Base-by-base conservation (phyloP, 2,888 invertebrate species). In the Synergus umbraculus region DNA sequence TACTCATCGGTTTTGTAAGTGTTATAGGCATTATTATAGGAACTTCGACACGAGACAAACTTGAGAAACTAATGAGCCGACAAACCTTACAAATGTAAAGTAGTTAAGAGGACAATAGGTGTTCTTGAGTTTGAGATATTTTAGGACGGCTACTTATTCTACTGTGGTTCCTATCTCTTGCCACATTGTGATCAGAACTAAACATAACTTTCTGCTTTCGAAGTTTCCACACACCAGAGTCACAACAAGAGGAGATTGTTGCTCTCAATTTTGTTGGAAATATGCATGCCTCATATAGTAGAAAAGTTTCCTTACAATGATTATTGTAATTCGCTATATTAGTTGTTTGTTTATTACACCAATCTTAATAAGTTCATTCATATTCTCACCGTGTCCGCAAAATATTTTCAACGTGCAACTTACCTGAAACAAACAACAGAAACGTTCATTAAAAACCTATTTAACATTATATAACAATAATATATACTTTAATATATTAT, bases 51-150 rank as follows among this genome's bases (percentile, higher is more conserved):
- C 13, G 15, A 54, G 37, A n/a, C 22, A 9, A 54, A 73, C 54
- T 73, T 73, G 29, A n/a, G 29, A 73, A 73, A 73, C 73, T 73
- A 73, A 73, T 73, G 49, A 73, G 73, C 29, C 54, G 73, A 73
- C 29, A 73, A 73, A 54, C 73, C 54, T 54, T 37, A 73, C n/a
- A 73, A 54, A 73, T 49, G 49, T 37, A 73, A 54, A 73, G 54
- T 73, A 37, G 49, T 54, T n/a, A 29, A 73, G 73, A 49, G 60
- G 22, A 60, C 60, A 22, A 29, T 18, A 60, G 60, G 60, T 60
- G 60, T 29, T 60, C 60, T 60, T 60, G 54, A 73, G 73, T 49
- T 73, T 49, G 49, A 73, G 73, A 54, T 73, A 54, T 73, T 73
- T 49, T 73, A 73, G 73, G 73, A 54, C 73, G 54, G 49, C 54